Evolutionary conservation across 2,888 invertebrate genomes (phyloP).

Genomic region (Tanytarsus gracilentus): DNA sequence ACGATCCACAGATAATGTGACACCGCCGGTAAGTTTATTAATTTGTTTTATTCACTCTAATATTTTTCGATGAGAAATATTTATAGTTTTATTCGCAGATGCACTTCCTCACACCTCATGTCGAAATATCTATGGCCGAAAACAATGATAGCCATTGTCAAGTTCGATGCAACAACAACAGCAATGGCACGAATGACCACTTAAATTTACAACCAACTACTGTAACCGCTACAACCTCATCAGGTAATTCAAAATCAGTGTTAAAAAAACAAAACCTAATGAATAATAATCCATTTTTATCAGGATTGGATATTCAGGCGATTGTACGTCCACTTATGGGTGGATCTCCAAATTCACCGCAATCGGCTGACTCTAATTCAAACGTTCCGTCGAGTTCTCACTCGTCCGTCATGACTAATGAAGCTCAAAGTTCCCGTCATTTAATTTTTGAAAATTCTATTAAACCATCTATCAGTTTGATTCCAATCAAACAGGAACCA

Average conservation of each 20-base stretch:
- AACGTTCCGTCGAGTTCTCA: conserved; percentile 65
- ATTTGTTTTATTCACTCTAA: background rate
- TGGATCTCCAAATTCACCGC: conserved; percentile 60
- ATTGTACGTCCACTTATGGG: conserved; percentile 30
- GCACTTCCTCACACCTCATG: conserved; percentile 85
- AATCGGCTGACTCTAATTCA: conserved; percentile 68
- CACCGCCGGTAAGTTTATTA: conserved; percentile 51
- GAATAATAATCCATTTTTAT: too few species aligned
- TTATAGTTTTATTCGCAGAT: conserved; percentile 43
- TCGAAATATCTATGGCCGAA: conserved; percentile 83
- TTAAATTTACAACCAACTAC: conserved; percentile 30
- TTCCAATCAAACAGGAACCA: conserved; percentile 66
- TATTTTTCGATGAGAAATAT: background rate
- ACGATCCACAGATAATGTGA: conserved; percentile 75
- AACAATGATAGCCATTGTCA: conserved; percentile 51
- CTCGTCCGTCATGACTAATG: conserved; percentile 42
- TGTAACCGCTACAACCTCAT: conserved; percentile 30
- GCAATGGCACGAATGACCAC: conserved; percentile 21
- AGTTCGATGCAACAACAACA: background rate
- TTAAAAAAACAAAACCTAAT: too few species aligned
- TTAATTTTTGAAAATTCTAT: conserved; percentile 46
- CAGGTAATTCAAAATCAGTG: too few species aligned
- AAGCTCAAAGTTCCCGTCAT: conserved; percentile 34
- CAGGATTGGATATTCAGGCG: conserved; percentile 31
- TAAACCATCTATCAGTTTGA: conserved; percentile 76